Conservation (phyloP, 2,888 invertebrate species). For the Caradrina kadenii region DNA sequence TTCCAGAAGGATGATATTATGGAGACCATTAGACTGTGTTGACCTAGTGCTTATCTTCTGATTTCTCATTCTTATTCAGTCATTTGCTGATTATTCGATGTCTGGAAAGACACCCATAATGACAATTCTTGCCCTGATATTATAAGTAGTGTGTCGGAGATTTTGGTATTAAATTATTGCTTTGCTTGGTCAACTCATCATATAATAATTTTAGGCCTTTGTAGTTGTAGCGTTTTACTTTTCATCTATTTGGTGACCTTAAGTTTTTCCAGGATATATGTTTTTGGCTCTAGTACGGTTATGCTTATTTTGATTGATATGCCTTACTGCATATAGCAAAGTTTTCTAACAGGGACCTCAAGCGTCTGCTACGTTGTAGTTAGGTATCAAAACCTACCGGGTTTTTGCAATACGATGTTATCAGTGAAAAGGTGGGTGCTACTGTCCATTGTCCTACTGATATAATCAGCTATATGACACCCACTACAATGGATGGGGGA, state of each 20-base stretch:
- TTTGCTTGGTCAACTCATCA: not conserved
- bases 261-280: not conserved
- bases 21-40: not conserved
- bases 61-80: not conserved
- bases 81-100: not conserved
- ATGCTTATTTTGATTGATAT: not conserved
- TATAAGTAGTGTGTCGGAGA: not conserved
- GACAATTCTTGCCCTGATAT: not conserved
- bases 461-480: constrained; percentile 42
- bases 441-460: constrained; percentile 54
- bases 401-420: constrained; percentile 43
- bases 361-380: constrained; percentile 17
- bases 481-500: constrained; percentile 47
- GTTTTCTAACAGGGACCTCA: not conserved
- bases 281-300: not conserved
- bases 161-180: not conserved
- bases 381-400: constrained; percentile 2
- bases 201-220: not conserved
- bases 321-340: constrained; percentile 2
- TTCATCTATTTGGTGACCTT: not conserved
- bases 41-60: not conserved
- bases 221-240: no score
- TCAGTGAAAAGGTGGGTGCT: constrained; percentile 50
- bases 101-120: not conserved
- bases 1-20: not conserved